Conservation (phyloP, 1,140 invertebrate genomes). For the Eriocheir sinensis region DNA sequence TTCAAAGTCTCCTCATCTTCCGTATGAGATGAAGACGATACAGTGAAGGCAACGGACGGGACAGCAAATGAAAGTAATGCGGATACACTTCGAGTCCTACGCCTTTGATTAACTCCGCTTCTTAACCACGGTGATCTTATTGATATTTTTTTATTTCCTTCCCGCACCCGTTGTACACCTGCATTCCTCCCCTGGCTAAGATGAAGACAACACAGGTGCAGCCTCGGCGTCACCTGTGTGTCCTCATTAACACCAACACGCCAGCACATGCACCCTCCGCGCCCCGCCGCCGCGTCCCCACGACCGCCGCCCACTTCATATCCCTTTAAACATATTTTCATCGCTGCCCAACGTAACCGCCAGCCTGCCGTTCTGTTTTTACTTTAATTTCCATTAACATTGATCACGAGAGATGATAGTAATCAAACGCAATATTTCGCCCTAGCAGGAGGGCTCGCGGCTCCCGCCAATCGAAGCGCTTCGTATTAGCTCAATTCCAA, state of each 20-base stretch:
- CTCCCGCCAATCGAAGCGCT: conserved; percentile 31
- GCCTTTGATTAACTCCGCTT: too few relatives aligned
- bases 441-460: background rate
- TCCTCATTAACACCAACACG: background rate
- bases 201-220: too few relatives aligned
- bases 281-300: background rate
- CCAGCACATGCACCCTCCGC: background rate
- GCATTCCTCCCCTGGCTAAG: too few relatives aligned
- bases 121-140: too few relatives aligned
- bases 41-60: too few relatives aligned
- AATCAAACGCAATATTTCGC: conserved; percentile 46
- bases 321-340: conserved; percentile 26
- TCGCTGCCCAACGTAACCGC: background rate
- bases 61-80: too few relatives aligned
- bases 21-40: too few relatives aligned
- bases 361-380: conserved; percentile 28
- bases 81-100: too few relatives aligned
- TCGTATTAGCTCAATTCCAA: conserved; percentile 49
- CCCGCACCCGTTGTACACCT: too few relatives aligned
- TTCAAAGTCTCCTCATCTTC: too few relatives aligned
- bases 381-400: conserved; percentile 51
- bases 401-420: conserved; percentile 44
- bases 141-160: too few relatives aligned
- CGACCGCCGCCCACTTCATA: background rate
- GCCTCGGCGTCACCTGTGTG: too few relatives aligned